phyloP scores from a whole-genome alignment of 2,113 vertebrate genomes.

The Peromyscus californicus region DNA sequence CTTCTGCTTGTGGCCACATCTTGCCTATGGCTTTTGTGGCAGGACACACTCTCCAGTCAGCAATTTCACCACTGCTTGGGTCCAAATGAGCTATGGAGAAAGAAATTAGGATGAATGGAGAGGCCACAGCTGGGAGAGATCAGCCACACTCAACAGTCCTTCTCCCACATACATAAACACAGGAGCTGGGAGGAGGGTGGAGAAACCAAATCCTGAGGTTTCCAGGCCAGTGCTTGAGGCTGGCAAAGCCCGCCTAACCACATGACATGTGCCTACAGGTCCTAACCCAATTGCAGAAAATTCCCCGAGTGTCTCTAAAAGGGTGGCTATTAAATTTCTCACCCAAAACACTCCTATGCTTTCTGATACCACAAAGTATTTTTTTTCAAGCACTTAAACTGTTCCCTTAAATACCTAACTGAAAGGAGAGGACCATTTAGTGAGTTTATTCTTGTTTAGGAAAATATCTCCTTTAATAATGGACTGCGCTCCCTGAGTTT shows the following conservation, averaged over 20 bases:
- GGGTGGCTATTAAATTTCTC: constrained; percentile 70
- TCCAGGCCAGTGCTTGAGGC: constrained; percentile 25
- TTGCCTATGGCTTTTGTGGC: constrained; percentile 75
- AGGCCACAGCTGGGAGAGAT: constrained; percentile 83
- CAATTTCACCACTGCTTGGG: constrained; percentile 84
- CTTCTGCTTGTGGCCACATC: constrained; percentile 69
- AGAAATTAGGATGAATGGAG: constrained; percentile 80
- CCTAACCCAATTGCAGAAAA: constrained; percentile 66
- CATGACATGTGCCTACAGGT: constrained; percentile 30
- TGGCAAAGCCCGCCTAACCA: constrained; percentile 42
- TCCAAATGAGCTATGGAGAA: constrained; percentile 83
- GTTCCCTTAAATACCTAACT: constrained; percentile 69
- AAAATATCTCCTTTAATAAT: constrained; percentile 63
- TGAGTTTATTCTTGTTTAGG: constrained; percentile 63
- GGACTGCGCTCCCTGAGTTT: constrained; percentile 16
- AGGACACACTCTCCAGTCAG: constrained; percentile 71
- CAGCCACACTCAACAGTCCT: constrained; percentile 81
- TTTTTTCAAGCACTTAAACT: constrained; percentile 68
- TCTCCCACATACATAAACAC: constrained; percentile 74
- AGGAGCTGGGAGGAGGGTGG: constrained; percentile 41
- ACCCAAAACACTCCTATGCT: constrained; percentile 52
- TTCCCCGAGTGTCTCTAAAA: constrained; percentile 59
- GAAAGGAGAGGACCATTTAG: constrained; percentile 70
- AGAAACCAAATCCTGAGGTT: constrained; percentile 67
- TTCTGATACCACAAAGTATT: constrained; percentile 63